phyloP scores from a whole-genome alignment of 2,888 invertebrate genomes.

The Dryadula phaetusa region DNA sequence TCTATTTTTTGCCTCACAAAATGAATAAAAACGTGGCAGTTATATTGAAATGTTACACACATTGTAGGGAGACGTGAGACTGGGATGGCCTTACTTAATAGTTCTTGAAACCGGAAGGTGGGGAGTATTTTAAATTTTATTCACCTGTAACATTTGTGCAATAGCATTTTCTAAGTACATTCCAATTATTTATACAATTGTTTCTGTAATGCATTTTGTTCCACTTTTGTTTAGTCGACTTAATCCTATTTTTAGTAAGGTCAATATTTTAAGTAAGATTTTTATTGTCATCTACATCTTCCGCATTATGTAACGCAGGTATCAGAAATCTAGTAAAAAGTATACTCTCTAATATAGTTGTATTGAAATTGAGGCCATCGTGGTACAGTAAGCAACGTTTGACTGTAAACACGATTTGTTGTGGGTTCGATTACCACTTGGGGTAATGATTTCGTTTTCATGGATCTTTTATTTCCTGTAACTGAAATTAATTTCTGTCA shows the following conservation, averaged over 20 bases:
- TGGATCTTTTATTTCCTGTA: too few species aligned
- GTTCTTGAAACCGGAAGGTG: slow-evolving; percentile 19
- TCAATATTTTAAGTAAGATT: too few species aligned
- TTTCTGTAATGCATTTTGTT: background rate
- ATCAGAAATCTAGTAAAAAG: too few species aligned
- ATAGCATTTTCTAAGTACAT: slow-evolving; percentile 2
- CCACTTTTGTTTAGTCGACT: background rate
- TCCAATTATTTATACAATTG: background rate
- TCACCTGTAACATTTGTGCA: slow-evolving; percentile 17
- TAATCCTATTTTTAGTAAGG: background rate
- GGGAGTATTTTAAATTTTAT: slow-evolving; percentile 26
- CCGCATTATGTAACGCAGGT: too few species aligned
- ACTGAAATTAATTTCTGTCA: too few species aligned
- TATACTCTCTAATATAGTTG: too few species aligned
- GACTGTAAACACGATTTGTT: too few species aligned
- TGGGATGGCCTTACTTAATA: slow-evolving; percentile 13
- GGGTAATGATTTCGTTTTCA: too few species aligned
- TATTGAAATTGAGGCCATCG: too few species aligned
- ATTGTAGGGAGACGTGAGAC: slow-evolving; percentile 23
- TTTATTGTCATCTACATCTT: too few species aligned
- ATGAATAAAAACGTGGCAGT: slow-evolving; percentile 38
- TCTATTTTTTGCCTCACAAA: slow-evolving; percentile 26
- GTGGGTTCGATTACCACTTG: too few species aligned
- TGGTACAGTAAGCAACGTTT: too few species aligned
- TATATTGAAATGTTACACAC: slow-evolving; percentile 40